Evolutionary conservation across 1,140 invertebrate species (phyloP).

Genomic region (Cydia strobilella): DNA sequence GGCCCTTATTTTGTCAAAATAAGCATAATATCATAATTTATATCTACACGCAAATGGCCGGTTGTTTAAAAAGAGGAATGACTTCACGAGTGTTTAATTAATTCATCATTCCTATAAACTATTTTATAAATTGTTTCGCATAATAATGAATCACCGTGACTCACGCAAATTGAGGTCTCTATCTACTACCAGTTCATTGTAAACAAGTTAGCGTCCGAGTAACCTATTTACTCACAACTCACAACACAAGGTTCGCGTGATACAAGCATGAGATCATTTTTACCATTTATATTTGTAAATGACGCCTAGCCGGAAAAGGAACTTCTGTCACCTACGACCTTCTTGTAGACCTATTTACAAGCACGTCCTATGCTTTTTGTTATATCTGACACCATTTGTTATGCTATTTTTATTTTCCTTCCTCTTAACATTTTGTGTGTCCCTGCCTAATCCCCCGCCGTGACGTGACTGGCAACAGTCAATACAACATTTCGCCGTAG

Average conservation of each 20-base stretch:
- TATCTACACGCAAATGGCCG: not conserved
- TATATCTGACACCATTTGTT: not conserved
- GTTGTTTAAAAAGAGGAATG: not conserved
- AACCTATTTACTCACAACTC: slow-evolving; percentile 1
- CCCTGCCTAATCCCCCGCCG: too few species aligned
- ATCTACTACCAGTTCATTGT: not conserved
- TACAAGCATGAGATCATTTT: slow-evolving; percentile 5
- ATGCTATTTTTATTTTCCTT: slow-evolving; percentile 4
- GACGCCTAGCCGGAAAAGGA: not conserved
- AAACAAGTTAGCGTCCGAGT: slow-evolving; percentile 1
- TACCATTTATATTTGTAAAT: slow-evolving; percentile 4
- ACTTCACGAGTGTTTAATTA: not conserved
- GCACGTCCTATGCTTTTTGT: not conserved
- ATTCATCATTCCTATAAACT: not conserved
- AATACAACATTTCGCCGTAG: too few species aligned
- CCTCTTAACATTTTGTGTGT: not conserved
- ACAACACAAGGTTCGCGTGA: not conserved
- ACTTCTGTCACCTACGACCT: slow-evolving; percentile 4
- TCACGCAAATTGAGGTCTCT: not conserved
- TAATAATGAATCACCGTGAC: not conserved
- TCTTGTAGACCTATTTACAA: not conserved
- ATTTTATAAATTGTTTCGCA: not conserved
- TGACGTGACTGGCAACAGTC: too few species aligned
- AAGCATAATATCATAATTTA: not conserved
- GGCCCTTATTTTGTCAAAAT: too few species aligned